Evolutionary conservation across 2,113 vertebrate species (phyloP).

Genomic region (Tringa solitaria): DNA sequence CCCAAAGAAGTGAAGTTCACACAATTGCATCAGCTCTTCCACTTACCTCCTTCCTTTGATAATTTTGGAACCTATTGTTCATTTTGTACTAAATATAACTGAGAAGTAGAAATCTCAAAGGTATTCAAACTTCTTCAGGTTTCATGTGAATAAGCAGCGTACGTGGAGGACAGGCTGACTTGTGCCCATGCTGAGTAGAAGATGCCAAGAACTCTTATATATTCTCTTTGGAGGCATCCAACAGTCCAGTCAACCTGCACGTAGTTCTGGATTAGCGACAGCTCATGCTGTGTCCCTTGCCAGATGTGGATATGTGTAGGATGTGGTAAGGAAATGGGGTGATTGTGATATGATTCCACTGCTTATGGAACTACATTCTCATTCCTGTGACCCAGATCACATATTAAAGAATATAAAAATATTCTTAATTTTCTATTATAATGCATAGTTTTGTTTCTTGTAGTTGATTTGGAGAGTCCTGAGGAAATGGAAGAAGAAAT

Average conservation of each 20-base stretch:
- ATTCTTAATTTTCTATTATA: neutral
- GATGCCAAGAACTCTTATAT: neutral
- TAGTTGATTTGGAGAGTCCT: constrained; percentile 62
- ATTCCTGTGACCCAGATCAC: neutral
- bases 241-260: neutral
- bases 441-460: neutral
- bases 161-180: neutral
- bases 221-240: neutral
- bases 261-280: neutral
- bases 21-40: neutral
- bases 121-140: neutral
- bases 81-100: neutral
- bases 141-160: neutral
- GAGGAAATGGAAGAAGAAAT: constrained; percentile 76
- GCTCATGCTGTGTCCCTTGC: neutral
- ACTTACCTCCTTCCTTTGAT: neutral
- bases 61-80: neutral
- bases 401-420: too few relatives aligned
- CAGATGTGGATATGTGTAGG: neutral
- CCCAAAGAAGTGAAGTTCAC: neutral
- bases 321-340: neutral
- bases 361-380: neutral
- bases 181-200: neutral
- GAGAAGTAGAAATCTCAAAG: neutral
- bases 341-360: neutral